These are phyloP conservation scores for Priapulus caudatus DNA, from an alignment of 2,888 invertebrate genomes.

Conservation along the genomic window DNA sequence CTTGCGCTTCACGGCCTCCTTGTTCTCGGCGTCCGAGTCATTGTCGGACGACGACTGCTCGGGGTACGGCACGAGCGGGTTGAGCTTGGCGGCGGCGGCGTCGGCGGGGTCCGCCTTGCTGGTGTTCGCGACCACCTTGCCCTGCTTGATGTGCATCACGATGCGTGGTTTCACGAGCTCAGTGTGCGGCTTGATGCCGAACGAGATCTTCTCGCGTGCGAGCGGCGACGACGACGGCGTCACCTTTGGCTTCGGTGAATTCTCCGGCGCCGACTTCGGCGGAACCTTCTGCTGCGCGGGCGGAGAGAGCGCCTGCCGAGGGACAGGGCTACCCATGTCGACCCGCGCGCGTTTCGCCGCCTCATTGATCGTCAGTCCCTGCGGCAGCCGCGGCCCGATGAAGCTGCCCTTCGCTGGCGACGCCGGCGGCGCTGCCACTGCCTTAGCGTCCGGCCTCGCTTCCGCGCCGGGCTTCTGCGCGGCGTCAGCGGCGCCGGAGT, in stretches of 20 bases:
- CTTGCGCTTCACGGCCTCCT: no score
- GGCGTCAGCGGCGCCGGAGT: slow-evolving; percentile 10
- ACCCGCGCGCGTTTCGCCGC: background rate
- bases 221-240: background rate
- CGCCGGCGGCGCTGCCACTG: no score
- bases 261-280: no score
- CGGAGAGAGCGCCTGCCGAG: background rate
- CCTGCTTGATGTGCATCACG: slow-evolving; percentile 36
- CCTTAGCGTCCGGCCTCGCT: slow-evolving; percentile 6
- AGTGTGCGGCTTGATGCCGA: background rate
- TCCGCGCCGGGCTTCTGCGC: slow-evolving; percentile 42
- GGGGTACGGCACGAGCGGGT: slow-evolving; percentile 37
- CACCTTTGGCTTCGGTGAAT: background rate
- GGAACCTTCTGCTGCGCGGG: no score
- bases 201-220: slow-evolving; percentile 4
- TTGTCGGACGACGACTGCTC: slow-evolving; percentile 28
- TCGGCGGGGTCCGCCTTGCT: slow-evolving; percentile 27
- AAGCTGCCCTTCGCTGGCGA: no score
- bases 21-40: slow-evolving; percentile 1
- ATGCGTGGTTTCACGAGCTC: slow-evolving; percentile 26
- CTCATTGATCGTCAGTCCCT: slow-evolving; percentile 1
- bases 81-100: no score
- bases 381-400: background rate
- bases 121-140: slow-evolving; percentile 27
- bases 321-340: background rate